Evolutionary conservation across 2,113 vertebrate species (phyloP), one percentile per base, ranked within the genome.

Genomic region (Ondatra zibethicus): DNA sequence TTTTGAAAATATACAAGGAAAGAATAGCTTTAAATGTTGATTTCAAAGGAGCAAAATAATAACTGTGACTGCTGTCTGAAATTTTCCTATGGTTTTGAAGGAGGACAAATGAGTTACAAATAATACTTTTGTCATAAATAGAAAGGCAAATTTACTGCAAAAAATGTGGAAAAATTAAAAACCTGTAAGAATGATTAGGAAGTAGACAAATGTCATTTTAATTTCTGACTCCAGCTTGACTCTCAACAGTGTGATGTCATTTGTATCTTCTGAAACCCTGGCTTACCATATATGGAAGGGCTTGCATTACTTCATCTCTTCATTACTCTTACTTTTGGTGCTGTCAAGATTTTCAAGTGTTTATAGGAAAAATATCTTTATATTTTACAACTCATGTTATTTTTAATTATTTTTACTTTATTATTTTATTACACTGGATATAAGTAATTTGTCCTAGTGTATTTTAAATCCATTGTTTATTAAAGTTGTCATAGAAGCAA

Each of bases 181-280:
- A 61, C 61, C 6, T 65, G 27, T 19, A 45, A 17, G 6, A 72
- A 42, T 72, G 13, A 77, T 68, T 39, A 45, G 2, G 17, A 88
- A 52, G 70, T 61, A 77, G 8, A 12, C 27, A 66, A 66, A 0
- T 10, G 1, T 13, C 61, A 16, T 9, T 25, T 3, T 82, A 73
- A 68, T 13, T 36, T 96, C 17, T 72, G 13, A 9, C 3, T 50
- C 6, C 21, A 86, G 3, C 42, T 78, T 89, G 25, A 7, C 0
- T 85, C 6, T 4, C 0, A 10, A 1, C 19, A 12, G 1, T 39
- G 0, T 61, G 4, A 9, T n/a, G 9, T 23, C 12, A 4, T 23
- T 52, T 52, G 8, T 23, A 52, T 12, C 31, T 55, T n/a, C 50
- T 36, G 31, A 36, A 36, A 68, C 1, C 33, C 50, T 80, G 33